Conservation (phyloP, 1,140 invertebrate genomes). For the Holcopasites calliopsidis region DNA sequence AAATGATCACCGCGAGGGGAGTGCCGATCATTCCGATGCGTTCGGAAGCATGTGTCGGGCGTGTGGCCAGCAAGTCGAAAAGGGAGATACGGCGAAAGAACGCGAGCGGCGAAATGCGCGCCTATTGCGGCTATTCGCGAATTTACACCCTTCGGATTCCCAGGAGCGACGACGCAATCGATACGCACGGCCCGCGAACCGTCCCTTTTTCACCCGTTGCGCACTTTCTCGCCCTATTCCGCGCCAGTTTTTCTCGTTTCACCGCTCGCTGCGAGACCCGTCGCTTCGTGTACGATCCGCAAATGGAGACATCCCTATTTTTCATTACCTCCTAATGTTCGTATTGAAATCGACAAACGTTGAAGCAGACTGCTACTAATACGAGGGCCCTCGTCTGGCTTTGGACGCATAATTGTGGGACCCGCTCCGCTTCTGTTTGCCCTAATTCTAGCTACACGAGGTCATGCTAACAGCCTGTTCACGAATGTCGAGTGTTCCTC, state of each 20-base stretch:
- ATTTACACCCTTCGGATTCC: constrained; percentile 53
- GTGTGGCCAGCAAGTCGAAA: background rate
- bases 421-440: too few relatives aligned
- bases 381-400: too few relatives aligned
- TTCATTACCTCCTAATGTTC: background rate
- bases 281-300: background rate
- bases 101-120: constrained; percentile 21
- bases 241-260: constrained; percentile 6
- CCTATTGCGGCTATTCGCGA: constrained; percentile 30
- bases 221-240: background rate
- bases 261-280: constrained; percentile 24
- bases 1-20: constrained; percentile 20
- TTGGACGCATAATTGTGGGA: too few relatives aligned
- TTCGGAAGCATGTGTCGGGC: constrained; percentile 2
- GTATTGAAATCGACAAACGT: background rate
- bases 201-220: constrained; percentile 38
- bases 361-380: too few relatives aligned
- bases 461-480: too few relatives aligned
- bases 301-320: background rate
- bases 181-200: constrained; percentile 39
- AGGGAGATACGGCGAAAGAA: background rate
- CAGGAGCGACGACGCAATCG: constrained; percentile 57
- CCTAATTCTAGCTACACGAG: too few relatives aligned
- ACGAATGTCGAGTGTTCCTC: too few relatives aligned
- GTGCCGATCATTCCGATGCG: constrained; percentile 17